These are phyloP conservation scores for Cheilosia vulpina DNA, from an alignment of 2,888 invertebrate species.

Conservation along the genomic window DNA sequence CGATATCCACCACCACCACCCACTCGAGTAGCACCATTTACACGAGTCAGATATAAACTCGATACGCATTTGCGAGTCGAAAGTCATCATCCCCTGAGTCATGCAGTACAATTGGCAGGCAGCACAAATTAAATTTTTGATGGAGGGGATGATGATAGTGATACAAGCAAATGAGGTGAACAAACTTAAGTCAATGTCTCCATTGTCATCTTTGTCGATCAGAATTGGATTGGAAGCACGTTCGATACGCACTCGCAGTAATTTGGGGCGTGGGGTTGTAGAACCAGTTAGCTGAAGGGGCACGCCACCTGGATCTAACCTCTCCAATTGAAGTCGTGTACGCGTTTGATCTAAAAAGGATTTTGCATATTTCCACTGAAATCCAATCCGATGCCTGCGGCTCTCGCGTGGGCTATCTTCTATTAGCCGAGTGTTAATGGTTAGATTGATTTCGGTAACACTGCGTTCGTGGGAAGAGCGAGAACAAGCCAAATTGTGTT, in stretches of 20 bases:
- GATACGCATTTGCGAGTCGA: conserved; percentile 25
- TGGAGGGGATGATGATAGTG: conserved; percentile 10
- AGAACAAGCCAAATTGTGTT: conserved; percentile 48
- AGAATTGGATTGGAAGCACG: conserved; percentile 1
- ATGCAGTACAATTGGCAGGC: conserved; percentile 47
- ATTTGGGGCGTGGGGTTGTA: conserved; percentile 10
- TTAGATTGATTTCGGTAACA: conserved; percentile 40
- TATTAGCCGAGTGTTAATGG: conserved; percentile 51
- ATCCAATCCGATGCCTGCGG: neutral
- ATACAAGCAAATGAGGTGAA: conserved; percentile 32
- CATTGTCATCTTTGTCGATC: conserved; percentile 21
- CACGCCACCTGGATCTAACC: neutral
- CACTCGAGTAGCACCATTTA: neutral
- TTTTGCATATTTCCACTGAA: neutral
- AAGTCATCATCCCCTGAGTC: conserved; percentile 62
- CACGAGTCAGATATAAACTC: neutral
- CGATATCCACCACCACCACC: conserved; percentile 26
- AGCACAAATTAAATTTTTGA: conserved; percentile 22
- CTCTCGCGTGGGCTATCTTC: conserved; percentile 44
- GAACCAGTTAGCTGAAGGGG: neutral
- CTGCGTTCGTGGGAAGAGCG: conserved; percentile 50
- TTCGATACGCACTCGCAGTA: neutral
- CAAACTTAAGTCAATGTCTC: conserved; percentile 34
- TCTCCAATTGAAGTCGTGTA: conserved; percentile 14
- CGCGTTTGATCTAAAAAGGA: conserved; percentile 18